Conservation (phyloP, 2,888 invertebrate genomes). For the Coleophora flavipennella region DNA sequence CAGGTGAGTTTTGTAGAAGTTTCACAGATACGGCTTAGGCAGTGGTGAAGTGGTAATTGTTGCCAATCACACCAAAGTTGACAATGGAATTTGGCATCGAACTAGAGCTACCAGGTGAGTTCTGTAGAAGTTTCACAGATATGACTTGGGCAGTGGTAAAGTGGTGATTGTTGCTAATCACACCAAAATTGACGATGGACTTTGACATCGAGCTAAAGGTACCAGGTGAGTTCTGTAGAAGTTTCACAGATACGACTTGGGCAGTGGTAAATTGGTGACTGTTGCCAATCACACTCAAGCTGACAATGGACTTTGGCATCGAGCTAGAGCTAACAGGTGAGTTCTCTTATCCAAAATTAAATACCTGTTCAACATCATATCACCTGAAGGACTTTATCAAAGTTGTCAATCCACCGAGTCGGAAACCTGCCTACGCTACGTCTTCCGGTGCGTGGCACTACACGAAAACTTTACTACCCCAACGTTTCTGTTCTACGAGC, state of each 20-base stretch:
- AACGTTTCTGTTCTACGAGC: no score
- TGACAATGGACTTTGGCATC: slow-evolving; percentile 86
- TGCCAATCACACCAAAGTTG: slow-evolving; percentile 88
- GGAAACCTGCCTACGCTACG: no score
- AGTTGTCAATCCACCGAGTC: no score
- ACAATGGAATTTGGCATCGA: slow-evolving; percentile 84
- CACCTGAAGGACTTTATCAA: no score
- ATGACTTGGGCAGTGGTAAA: background rate
- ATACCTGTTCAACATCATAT: no score
- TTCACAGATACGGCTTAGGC: slow-evolving; percentile 89
- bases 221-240: slow-evolving; percentile 55
- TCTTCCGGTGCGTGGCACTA: no score
- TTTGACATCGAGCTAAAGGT: slow-evolving; percentile 73
- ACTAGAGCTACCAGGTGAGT: slow-evolving; percentile 55
- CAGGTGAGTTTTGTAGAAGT: slow-evolving; percentile 28
- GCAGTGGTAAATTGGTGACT: background rate
- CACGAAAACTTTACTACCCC: no score
- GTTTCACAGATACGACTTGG: background rate
- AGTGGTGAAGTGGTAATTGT: slow-evolving; percentile 88
- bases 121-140: background rate
- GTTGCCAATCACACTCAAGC: background rate
- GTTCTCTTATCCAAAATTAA: no score
- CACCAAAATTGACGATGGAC: slow-evolving; percentile 78
- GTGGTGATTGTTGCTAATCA: background rate
- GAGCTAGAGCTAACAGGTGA: slow-evolving; percentile 59